Conservation (phyloP, 2,888 invertebrate genomes). For the Nineta flava region DNA sequence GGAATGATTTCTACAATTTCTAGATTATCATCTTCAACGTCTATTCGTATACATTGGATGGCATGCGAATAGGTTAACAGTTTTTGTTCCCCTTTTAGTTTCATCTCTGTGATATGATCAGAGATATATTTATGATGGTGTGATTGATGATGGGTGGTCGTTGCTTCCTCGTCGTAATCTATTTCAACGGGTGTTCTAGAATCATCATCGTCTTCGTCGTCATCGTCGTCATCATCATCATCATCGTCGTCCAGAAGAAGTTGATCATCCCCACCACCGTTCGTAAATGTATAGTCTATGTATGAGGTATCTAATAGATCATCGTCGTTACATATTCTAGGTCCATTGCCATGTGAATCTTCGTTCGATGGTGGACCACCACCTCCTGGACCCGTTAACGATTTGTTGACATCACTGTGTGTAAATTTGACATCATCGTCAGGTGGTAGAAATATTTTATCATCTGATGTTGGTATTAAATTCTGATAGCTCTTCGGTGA, state of each 20-base stretch:
- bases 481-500: slow-evolving; percentile 20
- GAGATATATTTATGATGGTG: slow-evolving; percentile 22
- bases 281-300: slow-evolving; percentile 19
- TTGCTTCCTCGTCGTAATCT: slow-evolving; percentile 1
- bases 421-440: background rate
- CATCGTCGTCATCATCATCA: slow-evolving; percentile 2
- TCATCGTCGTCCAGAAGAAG: background rate
- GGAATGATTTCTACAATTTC: slow-evolving; percentile 47
- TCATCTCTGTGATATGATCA: slow-evolving; percentile 27
- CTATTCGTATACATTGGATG: slow-evolving; percentile 40
- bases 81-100: slow-evolving; percentile 22
- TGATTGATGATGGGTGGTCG: slow-evolving; percentile 6
- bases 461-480: slow-evolving; percentile 27
- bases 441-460: slow-evolving; percentile 26
- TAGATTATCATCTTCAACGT: slow-evolving; percentile 33
- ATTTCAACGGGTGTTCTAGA: slow-evolving; percentile 1
- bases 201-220: slow-evolving; percentile 4
- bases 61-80: slow-evolving; percentile 30
- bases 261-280: slow-evolving; percentile 17
- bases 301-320: background rate
- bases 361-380: background rate
- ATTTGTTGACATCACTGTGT: no score
- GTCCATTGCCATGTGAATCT: slow-evolving; percentile 1
- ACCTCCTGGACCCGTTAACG: no score
- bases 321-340: slow-evolving; percentile 3